Evolutionary conservation across 2,888 invertebrate genomes (phyloP).

Genomic region (Zygothrica quintamaculata): DNA sequence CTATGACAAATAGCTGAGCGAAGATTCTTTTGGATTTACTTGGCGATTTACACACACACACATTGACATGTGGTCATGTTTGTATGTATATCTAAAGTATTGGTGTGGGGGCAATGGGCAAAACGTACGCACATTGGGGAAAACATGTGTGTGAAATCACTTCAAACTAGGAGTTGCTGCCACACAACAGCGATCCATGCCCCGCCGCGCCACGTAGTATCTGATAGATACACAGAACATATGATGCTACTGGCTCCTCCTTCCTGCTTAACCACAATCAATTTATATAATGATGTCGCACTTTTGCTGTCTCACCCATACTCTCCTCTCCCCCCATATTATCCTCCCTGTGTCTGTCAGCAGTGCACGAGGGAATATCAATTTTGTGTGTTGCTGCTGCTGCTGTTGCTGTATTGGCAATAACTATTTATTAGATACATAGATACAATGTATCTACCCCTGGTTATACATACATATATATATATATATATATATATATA

Average conservation of each 20-base stretch:
- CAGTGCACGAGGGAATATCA: slow-evolving; percentile 70
- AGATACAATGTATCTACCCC: slow-evolving; percentile 63
- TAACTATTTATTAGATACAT: slow-evolving; percentile 81
- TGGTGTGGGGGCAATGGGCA: background rate
- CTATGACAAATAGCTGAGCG: slow-evolving; percentile 65
- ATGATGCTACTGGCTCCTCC: slow-evolving; percentile 53
- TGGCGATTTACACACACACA: slow-evolving; percentile 17
- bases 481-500: too few species aligned
- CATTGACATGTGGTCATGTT: slow-evolving; percentile 71
- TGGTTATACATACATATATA: too few species aligned
- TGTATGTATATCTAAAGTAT: slow-evolving; percentile 31
- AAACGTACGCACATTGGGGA: slow-evolving; percentile 3
- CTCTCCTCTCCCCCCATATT: background rate
- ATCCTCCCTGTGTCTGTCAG: slow-evolving; percentile 5
- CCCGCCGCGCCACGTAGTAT: slow-evolving; percentile 53
- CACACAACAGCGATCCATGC: too few species aligned
- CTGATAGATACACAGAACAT: slow-evolving; percentile 76
- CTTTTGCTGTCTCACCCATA: slow-evolving; percentile 55
- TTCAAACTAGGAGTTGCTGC: slow-evolving; percentile 51
- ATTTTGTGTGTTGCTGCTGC: slow-evolving; percentile 57
- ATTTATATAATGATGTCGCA: slow-evolving; percentile 81
- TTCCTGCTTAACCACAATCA: slow-evolving; percentile 51
- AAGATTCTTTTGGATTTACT: slow-evolving; percentile 45
- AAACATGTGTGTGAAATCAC: slow-evolving; percentile 78
- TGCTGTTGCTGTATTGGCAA: slow-evolving; percentile 65